Conservation (phyloP, 2,113 vertebrate species). For the Anhinga anhinga region DNA sequence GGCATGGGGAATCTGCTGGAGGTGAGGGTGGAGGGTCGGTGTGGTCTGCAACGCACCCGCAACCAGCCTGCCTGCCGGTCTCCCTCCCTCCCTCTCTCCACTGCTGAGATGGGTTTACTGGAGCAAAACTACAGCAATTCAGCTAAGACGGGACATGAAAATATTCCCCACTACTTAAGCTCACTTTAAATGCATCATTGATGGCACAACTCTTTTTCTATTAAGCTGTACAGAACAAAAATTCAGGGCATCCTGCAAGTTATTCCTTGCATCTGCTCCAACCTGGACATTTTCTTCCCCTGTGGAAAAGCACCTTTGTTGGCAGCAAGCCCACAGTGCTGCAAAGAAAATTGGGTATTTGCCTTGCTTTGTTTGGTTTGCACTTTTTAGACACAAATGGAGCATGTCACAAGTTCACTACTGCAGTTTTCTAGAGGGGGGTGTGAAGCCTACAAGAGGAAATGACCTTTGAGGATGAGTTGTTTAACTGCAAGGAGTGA, state of each 20-base stretch:
- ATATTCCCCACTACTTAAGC: not conserved
- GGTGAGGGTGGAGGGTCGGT: not conserved
- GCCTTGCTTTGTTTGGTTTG: not conserved
- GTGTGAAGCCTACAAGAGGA: not conserved
- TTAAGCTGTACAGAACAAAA: not conserved
- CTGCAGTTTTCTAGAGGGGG: not conserved
- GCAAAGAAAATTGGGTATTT: not conserved
- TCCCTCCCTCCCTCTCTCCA: not conserved
- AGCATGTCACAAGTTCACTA: not conserved
- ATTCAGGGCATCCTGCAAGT: not conserved
- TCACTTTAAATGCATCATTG: not conserved
- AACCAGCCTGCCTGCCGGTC: not conserved
- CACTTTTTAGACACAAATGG: not conserved
- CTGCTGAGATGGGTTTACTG: not conserved
- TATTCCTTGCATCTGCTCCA: not conserved
- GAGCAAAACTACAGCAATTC: not conserved
- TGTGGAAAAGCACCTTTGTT: not conserved
- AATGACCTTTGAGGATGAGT: not conserved
- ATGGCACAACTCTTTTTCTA: not conserved
- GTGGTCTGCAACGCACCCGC: accelerated
- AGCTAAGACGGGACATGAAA: not conserved
- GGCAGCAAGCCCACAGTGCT: not conserved
- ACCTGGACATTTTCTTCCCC: not conserved
- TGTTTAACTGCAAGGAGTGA: not conserved
- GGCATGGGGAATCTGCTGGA: not conserved